Conservation (phyloP, 2,888 invertebrate genomes). For the Mycalesis mineus region DNA sequence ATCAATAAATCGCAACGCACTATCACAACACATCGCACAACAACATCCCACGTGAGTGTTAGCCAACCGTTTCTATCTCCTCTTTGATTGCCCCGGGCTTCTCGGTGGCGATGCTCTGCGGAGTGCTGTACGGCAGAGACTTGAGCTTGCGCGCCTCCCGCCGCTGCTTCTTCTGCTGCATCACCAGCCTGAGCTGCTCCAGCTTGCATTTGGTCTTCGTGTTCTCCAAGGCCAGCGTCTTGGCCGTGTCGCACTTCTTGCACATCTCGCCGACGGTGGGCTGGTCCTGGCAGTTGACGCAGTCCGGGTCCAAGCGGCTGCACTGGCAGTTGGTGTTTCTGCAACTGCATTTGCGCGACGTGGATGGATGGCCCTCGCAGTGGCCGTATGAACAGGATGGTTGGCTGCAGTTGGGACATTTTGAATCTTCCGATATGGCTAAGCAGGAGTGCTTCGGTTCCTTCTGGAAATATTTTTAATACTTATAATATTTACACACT, state of each 20-base stretch:
- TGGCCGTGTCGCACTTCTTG: constrained; percentile 66
- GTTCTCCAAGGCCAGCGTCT: constrained; percentile 82
- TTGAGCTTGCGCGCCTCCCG: constrained; percentile 87
- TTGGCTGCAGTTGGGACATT: constrained; percentile 51
- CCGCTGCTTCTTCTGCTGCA: constrained; percentile 92
- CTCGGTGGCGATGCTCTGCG: constrained; percentile 93
- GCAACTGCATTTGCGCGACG: constrained; percentile 40
- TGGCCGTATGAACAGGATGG: constrained; percentile 57
- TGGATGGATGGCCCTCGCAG: constrained; percentile 56
- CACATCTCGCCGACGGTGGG: constrained; percentile 48
- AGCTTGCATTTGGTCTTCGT: constrained; percentile 90
- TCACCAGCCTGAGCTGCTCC: constrained; percentile 90
- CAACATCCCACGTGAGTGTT: constrained; percentile 39
- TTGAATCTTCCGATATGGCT: constrained; percentile 42
- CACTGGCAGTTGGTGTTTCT: constrained; percentile 44
- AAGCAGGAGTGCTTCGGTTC: constrained; percentile 57
- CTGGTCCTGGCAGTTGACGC: constrained; percentile 32
- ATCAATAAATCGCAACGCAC: constrained; percentile 10
- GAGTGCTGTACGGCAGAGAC: constrained; percentile 79
- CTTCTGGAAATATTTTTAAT: constrained; percentile 51
- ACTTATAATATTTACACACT: too few species aligned
- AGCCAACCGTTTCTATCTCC: constrained; percentile 66
- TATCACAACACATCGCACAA: constrained; percentile 11
- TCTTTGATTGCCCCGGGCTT: constrained; percentile 89
- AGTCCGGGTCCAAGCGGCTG: constrained; percentile 41